These are phyloP conservation scores for Maniola jurtina DNA, from an alignment of 1,140 invertebrate genomes.

Conservation along the genomic window DNA sequence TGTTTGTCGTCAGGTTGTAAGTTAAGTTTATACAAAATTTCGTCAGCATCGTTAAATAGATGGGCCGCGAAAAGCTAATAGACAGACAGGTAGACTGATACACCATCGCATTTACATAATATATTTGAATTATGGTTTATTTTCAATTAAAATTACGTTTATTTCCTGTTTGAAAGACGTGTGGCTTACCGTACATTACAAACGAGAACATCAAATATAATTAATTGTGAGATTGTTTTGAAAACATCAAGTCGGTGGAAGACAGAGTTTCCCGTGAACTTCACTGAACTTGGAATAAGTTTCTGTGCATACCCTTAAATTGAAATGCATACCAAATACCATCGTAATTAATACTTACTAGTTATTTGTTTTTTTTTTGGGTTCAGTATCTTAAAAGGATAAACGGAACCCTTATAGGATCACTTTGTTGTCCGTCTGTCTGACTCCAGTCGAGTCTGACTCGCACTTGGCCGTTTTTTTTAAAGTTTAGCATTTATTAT, in stretches of 20 bases:
- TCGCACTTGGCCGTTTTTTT: no score
- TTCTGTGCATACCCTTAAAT: conserved; percentile 59
- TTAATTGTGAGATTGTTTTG: conserved; percentile 33
- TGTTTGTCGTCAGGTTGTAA: no score
- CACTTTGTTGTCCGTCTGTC: no score
- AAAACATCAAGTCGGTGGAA: conserved; percentile 52
- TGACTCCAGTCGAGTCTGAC: no score
- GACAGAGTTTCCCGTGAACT: conserved; percentile 67
- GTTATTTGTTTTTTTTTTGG: neutral
- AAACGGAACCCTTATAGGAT: no score
- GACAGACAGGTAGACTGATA: no score
- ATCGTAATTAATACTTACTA: conserved; percentile 9
- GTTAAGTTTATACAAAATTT: no score
- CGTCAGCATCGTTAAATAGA: no score
- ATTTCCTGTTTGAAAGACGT: conserved; percentile 14
- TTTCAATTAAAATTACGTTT: conserved; percentile 13
- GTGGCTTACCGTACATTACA: conserved; percentile 25
- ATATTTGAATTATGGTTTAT: neutral
- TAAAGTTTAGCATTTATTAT: no score
- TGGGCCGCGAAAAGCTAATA: no score
- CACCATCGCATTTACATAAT: neutral
- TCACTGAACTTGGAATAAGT: conserved; percentile 58
- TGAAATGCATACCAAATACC: conserved; percentile 67
- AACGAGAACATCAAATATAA: conserved; percentile 33
- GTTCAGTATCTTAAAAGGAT: no score